These are phyloP conservation scores for Piezodorus guildinii DNA, from an alignment of 1,140 invertebrate species.

Conservation along the genomic window DNA sequence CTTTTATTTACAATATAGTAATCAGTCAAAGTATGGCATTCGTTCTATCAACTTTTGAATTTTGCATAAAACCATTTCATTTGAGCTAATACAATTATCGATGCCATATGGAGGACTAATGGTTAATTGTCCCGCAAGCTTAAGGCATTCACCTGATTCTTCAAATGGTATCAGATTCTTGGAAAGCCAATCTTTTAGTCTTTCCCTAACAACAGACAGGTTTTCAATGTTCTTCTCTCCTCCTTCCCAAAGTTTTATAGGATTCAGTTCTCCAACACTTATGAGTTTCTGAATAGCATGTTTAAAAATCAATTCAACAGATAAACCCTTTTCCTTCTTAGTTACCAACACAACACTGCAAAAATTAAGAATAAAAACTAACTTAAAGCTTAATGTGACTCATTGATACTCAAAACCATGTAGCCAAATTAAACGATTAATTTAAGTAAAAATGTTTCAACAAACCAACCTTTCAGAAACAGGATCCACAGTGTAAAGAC, in stretches of 20 bases:
- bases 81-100: background rate
- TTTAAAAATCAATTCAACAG: background rate
- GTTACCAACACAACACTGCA: background rate
- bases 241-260: background rate
- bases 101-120: background rate
- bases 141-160: background rate
- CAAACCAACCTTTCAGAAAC: constrained; percentile 7
- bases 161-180: constrained; percentile 5
- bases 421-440: too few species aligned
- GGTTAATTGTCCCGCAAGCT: background rate
- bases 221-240: background rate
- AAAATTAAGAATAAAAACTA: constrained; percentile 1
- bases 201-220: background rate
- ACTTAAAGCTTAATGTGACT: too few species aligned
- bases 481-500: background rate
- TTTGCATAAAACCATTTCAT: constrained; percentile 7
- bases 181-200: background rate
- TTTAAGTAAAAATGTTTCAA: too few species aligned
- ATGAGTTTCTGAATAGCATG: background rate
- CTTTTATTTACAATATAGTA: background rate
- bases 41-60: background rate
- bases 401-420: too few species aligned
- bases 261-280: background rate
- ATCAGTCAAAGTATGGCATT: background rate
- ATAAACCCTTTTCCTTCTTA: background rate